phyloP scores from a whole-genome alignment of 1,140 invertebrate species.

The Pinna nobilis region DNA sequence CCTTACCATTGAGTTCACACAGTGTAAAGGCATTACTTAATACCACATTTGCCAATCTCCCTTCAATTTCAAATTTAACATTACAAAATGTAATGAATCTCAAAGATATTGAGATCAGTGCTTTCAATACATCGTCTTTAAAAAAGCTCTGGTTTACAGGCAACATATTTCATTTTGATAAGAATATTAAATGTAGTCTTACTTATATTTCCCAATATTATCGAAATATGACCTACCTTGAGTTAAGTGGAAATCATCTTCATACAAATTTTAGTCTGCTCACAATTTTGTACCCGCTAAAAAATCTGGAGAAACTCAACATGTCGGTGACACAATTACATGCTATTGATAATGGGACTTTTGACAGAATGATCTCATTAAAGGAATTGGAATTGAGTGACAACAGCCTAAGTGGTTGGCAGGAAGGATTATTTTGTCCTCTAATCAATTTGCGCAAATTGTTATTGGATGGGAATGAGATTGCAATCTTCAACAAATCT shows the following conservation, averaged over 20 bases:
- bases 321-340: not conserved
- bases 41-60: not conserved
- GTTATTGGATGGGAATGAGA: not conserved
- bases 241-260: conserved; percentile 7
- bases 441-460: not conserved
- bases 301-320: not conserved
- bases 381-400: not conserved
- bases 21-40: not conserved
- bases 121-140: conserved; percentile 13
- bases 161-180: conserved; percentile 2
- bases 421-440: not conserved
- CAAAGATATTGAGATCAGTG: conserved; percentile 2
- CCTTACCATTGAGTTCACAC: not conserved
- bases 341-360: not conserved
- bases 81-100: not conserved
- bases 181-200: not conserved
- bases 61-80: not conserved
- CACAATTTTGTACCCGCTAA: not conserved
- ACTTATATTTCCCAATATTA: not conserved
- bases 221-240: not conserved
- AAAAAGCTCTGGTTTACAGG: not conserved
- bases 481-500: not conserved
- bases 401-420: not conserved
- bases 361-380: not conserved
- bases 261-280: not conserved